phyloP scores from a whole-genome alignment of 2,113 vertebrate genomes.

The Parus major region DNA sequence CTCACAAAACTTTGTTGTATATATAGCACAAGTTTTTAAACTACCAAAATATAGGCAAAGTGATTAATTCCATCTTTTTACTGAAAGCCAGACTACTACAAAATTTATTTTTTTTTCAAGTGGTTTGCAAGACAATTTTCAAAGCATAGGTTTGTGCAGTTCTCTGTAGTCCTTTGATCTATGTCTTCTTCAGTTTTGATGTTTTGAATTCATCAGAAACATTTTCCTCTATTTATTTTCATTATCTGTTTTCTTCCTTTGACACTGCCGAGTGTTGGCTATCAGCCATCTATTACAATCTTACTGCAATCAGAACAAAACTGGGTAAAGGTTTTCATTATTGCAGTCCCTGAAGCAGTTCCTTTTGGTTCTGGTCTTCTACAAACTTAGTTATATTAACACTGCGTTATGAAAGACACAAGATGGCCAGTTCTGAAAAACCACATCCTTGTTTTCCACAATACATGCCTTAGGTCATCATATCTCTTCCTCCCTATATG shows the following conservation, averaged over 20 bases:
- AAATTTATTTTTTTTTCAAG: background rate
- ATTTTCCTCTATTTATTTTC: constrained; percentile 1
- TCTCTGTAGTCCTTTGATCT: background rate
- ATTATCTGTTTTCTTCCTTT: background rate
- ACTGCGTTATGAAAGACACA: constrained; percentile 11
- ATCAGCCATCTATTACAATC: background rate
- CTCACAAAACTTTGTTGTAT: background rate
- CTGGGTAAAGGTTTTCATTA: constrained; percentile 21
- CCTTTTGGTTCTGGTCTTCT: constrained; percentile 39
- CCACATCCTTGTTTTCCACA: constrained; percentile 35
- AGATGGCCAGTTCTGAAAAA: background rate
- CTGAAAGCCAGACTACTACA: background rate
- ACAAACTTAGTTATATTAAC: constrained; percentile 22
- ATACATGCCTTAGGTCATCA: constrained; percentile 1
- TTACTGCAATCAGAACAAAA: constrained; percentile 38
- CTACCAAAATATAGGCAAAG: background rate
- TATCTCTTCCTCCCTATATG: background rate
- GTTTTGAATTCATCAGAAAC: constrained; percentile 7
- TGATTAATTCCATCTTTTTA: background rate
- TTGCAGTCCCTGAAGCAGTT: constrained; percentile 10
- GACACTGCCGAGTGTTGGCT: background rate
- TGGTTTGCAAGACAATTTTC: background rate
- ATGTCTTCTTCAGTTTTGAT: background rate
- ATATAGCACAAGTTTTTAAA: background rate
- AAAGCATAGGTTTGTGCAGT: background rate